Evolutionary conservation across 2,888 invertebrate genomes (phyloP), one percentile per base, ranked within the genome.

Genomic region (Lochmaea capreae): DNA sequence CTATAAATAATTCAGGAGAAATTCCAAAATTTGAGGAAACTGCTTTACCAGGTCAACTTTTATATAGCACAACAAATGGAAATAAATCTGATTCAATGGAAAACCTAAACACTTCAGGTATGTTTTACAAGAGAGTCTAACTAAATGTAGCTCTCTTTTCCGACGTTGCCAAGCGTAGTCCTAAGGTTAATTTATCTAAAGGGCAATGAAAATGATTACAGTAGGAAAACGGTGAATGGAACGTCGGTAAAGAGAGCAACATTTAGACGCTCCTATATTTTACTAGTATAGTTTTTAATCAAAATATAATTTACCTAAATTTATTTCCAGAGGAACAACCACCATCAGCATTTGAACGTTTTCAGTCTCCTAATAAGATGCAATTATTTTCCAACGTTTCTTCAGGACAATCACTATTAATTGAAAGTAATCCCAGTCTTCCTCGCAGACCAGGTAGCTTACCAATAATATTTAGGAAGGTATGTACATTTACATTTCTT

Each of bases 391-490:
- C 84, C 11, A 77, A 90, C 10, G 90, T 90, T 79, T 90, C 89
- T 80, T 89, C 89, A 75, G 88, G 88, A 46, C 81, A 81, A 67
- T 81, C 82, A 14, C 42, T 81, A n/a, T 54, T 82, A 18, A 18
- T 42, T 8, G 42, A 39, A 42, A 42, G 16, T 16, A 39, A 16
- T 16, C 18, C 39, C 10, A 42, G 42, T 16, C 18, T 74, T 87
- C 91, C 92, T 1, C 90, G 89, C 79, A 87, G 90, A 82, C 90
- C 90, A 9, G 93, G 92, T 18, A 92, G 93, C 46, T 86, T 93
- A 9, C 90, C 91, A 1, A 90, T 98, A 10, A 97, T 98, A 88
- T 93, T 96, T 85, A 91, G 97, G 88, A 97, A 97, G 90, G 96
- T 95, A 87, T 82, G 65, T 57, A 12, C 10, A 43, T 18, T 57